Percentiles rank a stretch among this genome's conserved stretches.
Conservation (phyloP, 2,888 invertebrate genomes). For the Pharmacophagus antenor region DNA sequence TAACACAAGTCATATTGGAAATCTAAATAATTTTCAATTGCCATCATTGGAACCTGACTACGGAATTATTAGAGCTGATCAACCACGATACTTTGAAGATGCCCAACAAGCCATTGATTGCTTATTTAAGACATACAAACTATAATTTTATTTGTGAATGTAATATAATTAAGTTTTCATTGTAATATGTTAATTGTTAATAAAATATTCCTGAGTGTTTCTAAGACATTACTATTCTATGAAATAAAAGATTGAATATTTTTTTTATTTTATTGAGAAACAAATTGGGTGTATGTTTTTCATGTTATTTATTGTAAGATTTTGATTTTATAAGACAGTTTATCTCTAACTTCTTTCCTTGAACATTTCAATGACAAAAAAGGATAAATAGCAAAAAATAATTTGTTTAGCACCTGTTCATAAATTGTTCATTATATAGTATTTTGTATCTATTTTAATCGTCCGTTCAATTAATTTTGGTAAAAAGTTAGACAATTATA, state of each 20-base stretch:
- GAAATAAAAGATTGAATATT: background rate
- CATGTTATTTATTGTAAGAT: no score
- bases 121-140: slow-evolving; percentile 61
- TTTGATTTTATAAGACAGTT: no score
- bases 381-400: no score
- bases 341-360: no score
- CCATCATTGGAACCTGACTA: slow-evolving; percentile 70
- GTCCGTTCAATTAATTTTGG: no score
- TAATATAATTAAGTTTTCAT: background rate
- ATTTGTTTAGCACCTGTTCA: no score
- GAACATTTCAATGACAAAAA: no score
- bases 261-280: no score
- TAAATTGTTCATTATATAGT: no score
- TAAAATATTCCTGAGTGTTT: background rate
- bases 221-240: background rate
- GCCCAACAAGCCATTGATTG: slow-evolving; percentile 67
- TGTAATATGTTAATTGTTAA: background rate
- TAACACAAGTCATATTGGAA: slow-evolving; percentile 32
- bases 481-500: no score
- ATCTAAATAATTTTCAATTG: slow-evolving; percentile 33
- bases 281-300: no score
- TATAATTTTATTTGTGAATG: slow-evolving; percentile 41
- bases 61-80: slow-evolving; percentile 59
- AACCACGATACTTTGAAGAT: slow-evolving; percentile 68
- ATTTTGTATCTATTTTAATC: no score